Conservation (phyloP, 2,888 invertebrate genomes). For the Xanthorhoe designata region DNA sequence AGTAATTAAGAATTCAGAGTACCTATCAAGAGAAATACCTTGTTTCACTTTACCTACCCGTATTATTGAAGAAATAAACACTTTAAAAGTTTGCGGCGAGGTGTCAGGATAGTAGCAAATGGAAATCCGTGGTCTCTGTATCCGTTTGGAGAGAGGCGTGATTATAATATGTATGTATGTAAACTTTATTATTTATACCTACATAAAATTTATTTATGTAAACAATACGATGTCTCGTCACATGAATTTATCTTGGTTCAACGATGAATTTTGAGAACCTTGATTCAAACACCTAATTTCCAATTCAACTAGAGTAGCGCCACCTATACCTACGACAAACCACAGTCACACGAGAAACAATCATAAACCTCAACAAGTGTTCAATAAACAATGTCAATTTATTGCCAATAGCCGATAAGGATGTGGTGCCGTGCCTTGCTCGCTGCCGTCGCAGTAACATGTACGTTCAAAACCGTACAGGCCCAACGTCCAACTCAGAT, state of each 20-base stretch:
- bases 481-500: constrained; percentile 66
- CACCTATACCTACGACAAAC: constrained; percentile 25
- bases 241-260: too few relatives aligned
- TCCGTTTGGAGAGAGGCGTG: too few relatives aligned
- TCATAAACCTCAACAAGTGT: constrained; percentile 19
- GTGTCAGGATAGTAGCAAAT: too few relatives aligned
- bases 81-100: too few relatives aligned
- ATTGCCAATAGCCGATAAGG: constrained; percentile 57
- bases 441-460: constrained; percentile 69
- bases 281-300: background rate
- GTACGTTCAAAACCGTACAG: constrained; percentile 73
- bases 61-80: too few relatives aligned
- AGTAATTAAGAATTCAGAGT: background rate
- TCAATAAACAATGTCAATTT: constrained; percentile 46
- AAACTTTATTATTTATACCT: too few relatives aligned
- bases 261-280: background rate
- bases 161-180: too few relatives aligned
- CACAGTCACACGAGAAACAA: constrained; percentile 10
- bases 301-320: constrained; percentile 19
- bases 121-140: too few relatives aligned
- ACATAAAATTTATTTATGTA: too few relatives aligned
- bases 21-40: background rate
- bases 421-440: constrained; percentile 74
- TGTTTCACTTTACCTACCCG: too few relatives aligned
- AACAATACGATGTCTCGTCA: too few relatives aligned